These are phyloP conservation scores for Morelia viridis DNA, from an alignment of 2,797 vertebrate species.

Conservation along the genomic window DNA sequence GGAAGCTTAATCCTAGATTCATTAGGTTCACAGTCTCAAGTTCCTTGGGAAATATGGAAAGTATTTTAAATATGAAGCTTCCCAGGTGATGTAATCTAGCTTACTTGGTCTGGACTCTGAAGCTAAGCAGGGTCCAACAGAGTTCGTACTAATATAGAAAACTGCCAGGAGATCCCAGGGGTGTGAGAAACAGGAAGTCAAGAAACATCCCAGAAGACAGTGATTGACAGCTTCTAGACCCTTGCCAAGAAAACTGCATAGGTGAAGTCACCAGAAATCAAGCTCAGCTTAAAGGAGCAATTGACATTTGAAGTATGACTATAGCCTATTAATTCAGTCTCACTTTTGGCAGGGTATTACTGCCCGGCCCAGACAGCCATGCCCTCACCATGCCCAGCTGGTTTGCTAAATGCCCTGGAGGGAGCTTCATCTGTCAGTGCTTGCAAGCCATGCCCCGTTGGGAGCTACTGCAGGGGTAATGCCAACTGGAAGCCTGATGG, in stretches of 20 bases:
- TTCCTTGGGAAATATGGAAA: neutral
- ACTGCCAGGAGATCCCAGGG: neutral
- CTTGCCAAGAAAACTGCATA: neutral
- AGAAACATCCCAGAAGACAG: neutral
- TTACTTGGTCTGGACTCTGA: neutral
- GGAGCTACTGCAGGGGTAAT: slow-evolving; percentile 80
- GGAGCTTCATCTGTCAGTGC: slow-evolving; percentile 71
- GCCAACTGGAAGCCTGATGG: slow-evolving; percentile 84
- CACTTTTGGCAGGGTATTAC: slow-evolving; percentile 77
- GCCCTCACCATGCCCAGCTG: slow-evolving; percentile 82
- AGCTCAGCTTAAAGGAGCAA: neutral
- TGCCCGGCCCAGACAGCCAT: slow-evolving; percentile 75
- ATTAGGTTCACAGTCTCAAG: neutral
- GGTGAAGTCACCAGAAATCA: neutral
- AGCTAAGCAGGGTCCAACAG: neutral
- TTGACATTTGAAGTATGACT: neutral
- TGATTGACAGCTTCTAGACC: neutral
- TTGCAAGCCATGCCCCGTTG: slow-evolving; percentile 84
- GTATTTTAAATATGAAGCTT: neutral
- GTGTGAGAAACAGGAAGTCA: neutral
- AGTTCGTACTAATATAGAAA: neutral
- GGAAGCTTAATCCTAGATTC: neutral
- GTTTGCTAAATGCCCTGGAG: slow-evolving; percentile 78
- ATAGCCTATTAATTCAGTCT: neutral
- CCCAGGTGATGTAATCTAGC: neutral